Base-by-base conservation (phyloP, 2,888 invertebrate species). In the Trachelus iudaicus region DNA sequence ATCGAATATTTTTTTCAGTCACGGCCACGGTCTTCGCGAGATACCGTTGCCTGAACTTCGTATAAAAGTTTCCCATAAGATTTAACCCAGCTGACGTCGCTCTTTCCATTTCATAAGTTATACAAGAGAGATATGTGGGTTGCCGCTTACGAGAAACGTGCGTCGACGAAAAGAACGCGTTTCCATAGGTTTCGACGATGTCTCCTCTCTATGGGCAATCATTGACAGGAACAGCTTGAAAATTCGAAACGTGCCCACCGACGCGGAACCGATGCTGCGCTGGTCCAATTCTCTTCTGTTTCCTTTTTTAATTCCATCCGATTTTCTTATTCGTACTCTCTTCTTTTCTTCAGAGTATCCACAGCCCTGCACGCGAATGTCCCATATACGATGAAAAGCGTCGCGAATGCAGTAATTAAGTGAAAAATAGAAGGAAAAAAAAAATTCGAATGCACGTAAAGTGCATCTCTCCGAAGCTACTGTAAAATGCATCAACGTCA, bases 21-120 rank as follows among this genome's bases (percentile, higher is more conserved):
- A 83, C 86, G 85, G 86, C 84, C 84, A 83, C 86, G 84, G 85
- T 86, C 87, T 87, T 87, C 87, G 83, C 85, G 86, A 87, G 84
- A 88, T 88, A 87, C 86, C 83, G 85, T 83, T 81, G 81, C 84
- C 85, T 86, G 85, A 82, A 84, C 84, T 83, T 83, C 81, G 85
- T 83, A 83, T 83, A 83, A 88, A 89, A 89, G 84, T 85, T 86
- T 86, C 78, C 83, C 76, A 73, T 81, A 81, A 82, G 80, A 75
- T 78, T 79, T 80, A 76, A 80, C 83, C 83, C 79, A 76, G 73
- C 76, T 79, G 79, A 80, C 79, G 75, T 75, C 69, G 71, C 71
- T 71, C 75, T 31, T 73, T 74, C 71, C 30, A 80, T 83, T 82
- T 80, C 80, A 75, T 81, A 74, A 69, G 56, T 56, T 56, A 77